These are phyloP conservation scores for Trichogramma evanescens DNA, from an alignment of 2,888 invertebrate species.

Conservation along the genomic window DNA sequence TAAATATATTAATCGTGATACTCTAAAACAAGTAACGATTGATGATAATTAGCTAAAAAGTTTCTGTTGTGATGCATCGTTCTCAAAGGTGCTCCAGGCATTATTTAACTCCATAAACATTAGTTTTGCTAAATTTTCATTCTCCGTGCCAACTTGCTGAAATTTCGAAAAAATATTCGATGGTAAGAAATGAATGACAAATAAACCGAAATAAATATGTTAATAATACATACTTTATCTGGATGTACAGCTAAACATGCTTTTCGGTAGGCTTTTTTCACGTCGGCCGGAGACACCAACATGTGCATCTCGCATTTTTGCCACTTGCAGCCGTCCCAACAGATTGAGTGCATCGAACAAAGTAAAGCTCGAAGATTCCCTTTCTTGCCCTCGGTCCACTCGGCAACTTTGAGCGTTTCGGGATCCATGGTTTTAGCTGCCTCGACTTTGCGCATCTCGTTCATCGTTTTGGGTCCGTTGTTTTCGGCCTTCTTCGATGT, in stretches of 20 bases:
- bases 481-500: slow-evolving; percentile 55
- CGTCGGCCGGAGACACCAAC: slow-evolving; percentile 82
- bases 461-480: slow-evolving; percentile 78
- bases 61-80: slow-evolving; percentile 73
- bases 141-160: slow-evolving; percentile 86
- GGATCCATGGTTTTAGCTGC: slow-evolving; percentile 85
- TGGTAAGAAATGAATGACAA: not conserved
- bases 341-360: slow-evolving; percentile 86
- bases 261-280: slow-evolving; percentile 90
- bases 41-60: slow-evolving; percentile 52
- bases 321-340: slow-evolving; percentile 94
- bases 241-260: slow-evolving; percentile 98
- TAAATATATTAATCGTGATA: slow-evolving; percentile 14
- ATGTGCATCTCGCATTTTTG: slow-evolving; percentile 90
- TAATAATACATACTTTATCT: slow-evolving; percentile 70
- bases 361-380: slow-evolving; percentile 91
- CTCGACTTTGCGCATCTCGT: slow-evolving; percentile 86
- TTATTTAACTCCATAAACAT: slow-evolving; percentile 99
- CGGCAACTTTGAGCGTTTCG: slow-evolving; percentile 73
- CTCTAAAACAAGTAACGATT: slow-evolving; percentile 27
- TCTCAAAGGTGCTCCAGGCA: slow-evolving; percentile 96
- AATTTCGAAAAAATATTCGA: slow-evolving; percentile 35
- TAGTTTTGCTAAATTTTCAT: slow-evolving; percentile 89
- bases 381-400: slow-evolving; percentile 92
- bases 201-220: not conserved